These are phyloP conservation scores for Forbesichthys agassizii DNA, from an alignment of 2,113 vertebrate species.

Conservation along the genomic window DNA sequence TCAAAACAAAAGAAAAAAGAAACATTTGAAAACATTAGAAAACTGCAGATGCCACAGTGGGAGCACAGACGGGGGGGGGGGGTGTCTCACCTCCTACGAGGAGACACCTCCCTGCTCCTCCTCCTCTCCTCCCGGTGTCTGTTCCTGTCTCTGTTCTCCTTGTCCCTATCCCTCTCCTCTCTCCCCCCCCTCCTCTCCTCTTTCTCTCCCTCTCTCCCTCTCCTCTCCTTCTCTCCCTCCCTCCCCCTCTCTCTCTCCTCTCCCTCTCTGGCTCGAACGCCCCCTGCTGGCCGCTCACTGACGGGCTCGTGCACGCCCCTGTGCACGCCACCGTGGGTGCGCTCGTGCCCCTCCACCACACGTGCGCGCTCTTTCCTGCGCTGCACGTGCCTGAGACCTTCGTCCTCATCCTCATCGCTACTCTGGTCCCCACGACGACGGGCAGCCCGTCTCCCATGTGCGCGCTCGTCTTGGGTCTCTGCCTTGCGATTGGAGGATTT, in stretches of 20 bases:
- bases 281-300: slow-evolving; percentile 4
- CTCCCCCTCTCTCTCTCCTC: slow-evolving; percentile 48
- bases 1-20: neutral
- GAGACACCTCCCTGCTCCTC: neutral
- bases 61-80: no score
- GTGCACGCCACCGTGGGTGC: slow-evolving; percentile 7
- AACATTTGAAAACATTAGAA: neutral
- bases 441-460: slow-evolving; percentile 26
- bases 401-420: slow-evolving; percentile 16
- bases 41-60: no score
- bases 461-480: slow-evolving; percentile 33
- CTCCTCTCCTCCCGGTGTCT: slow-evolving; percentile 2
- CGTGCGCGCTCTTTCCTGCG: slow-evolving; percentile 22
- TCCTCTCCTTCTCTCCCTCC: slow-evolving; percentile 26
- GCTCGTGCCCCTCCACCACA: neutral
- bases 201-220: slow-evolving; percentile 35
- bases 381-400: slow-evolving; percentile 13
- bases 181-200: slow-evolving; percentile 45
- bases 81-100: neutral
- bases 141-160: slow-evolving; percentile 18
- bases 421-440: slow-evolving; percentile 3
- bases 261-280: slow-evolving; percentile 5
- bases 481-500: slow-evolving; percentile 26
- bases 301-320: slow-evolving; percentile 25
- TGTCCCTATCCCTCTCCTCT: neutral